Conservation (phyloP, 2,888 invertebrate genomes). For the Chaetogeoica ovagalla region DNA sequence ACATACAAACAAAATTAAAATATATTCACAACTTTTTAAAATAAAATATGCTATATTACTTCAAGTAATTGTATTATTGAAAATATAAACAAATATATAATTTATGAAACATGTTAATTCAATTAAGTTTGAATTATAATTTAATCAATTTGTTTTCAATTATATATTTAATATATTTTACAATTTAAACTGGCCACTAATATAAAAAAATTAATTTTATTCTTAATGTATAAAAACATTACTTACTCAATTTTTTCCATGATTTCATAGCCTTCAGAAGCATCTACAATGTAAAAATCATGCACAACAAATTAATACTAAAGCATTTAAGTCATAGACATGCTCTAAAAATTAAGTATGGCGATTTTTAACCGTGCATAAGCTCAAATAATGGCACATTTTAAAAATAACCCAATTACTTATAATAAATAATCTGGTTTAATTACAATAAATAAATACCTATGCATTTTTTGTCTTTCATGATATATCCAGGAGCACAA, state of each 20-base stretch:
- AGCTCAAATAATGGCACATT: neutral
- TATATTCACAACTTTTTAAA: too few relatives aligned
- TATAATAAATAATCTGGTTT: neutral
- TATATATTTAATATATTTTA: neutral
- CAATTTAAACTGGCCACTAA: neutral
- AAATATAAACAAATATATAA: neutral
- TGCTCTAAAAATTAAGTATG: neutral
- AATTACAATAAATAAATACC: constrained; percentile 62
- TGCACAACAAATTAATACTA: constrained; percentile 36
- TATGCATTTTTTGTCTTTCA: constrained; percentile 70
- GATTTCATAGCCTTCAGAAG: constrained; percentile 33
- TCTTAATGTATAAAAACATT: neutral
- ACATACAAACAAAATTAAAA: too few relatives aligned
- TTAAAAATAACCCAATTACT: neutral
- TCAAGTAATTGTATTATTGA: neutral
- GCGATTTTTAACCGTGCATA: constrained; percentile 14
- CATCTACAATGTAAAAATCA: constrained; percentile 44
- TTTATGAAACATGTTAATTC: too few relatives aligned
- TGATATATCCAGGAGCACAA: constrained; percentile 74
- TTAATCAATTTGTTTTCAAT: too few relatives aligned
- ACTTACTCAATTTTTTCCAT: constrained; percentile 36
- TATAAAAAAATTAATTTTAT: neutral
- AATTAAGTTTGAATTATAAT: too few relatives aligned
- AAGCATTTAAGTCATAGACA: constrained; percentile 33
- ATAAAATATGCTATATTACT: neutral